phyloP scores from a whole-genome alignment of 2,888 invertebrate genomes.

The Caenorhabditis zanzibari region DNA sequence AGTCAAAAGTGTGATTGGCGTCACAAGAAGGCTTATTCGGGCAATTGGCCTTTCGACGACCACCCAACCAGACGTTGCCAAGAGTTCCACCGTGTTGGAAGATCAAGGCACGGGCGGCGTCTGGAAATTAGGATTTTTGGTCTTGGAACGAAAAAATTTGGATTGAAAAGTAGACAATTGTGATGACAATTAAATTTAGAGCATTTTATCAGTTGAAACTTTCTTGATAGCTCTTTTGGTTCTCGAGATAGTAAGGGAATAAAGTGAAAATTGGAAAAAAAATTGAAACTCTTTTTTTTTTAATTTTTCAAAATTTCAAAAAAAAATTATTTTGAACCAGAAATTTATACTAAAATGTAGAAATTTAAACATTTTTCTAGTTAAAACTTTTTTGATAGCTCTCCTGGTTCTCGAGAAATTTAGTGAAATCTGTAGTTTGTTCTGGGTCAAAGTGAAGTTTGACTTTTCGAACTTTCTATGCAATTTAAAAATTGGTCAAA shows the following conservation, averaged over 20 bases:
- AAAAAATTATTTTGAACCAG: not conserved
- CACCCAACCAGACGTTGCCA: constrained; percentile 19
- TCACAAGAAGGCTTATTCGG: not conserved
- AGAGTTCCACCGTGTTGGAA: not conserved
- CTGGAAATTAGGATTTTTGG: not conserved
- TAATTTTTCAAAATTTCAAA: no score
- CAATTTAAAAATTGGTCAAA: no score
- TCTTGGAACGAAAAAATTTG: no score
- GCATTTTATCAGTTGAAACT: not conserved
- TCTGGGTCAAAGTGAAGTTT: no score
- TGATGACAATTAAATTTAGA: not conserved
- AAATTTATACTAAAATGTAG: not conserved
- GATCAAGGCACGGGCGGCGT: constrained; percentile 4
- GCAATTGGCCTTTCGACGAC: not conserved
- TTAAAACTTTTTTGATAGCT: not conserved
- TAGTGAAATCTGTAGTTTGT: no score
- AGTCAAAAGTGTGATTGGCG: constrained; percentile 6
- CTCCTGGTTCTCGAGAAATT: not conserved
- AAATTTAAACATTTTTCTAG: no score
- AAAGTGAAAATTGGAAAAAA: no score
- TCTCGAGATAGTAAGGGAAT: not conserved
- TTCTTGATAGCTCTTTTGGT: not conserved
- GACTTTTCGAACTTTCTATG: no score
- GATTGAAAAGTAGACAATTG: no score
- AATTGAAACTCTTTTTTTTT: no score